Base-by-base conservation (phyloP, 2,888 invertebrate species). In the Philhelius pedissequus region DNA sequence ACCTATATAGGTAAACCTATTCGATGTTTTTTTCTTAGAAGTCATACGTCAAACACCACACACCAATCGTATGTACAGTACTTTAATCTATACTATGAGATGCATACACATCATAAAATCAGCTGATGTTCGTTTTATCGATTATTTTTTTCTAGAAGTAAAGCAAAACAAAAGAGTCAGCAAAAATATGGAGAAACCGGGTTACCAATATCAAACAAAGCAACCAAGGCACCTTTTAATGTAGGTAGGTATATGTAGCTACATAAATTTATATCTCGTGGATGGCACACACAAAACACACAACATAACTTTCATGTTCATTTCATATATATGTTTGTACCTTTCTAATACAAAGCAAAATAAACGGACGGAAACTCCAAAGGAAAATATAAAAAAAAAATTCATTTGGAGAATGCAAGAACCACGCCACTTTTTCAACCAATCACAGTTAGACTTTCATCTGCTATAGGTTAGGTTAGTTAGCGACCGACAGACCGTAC, bases 381-480 rank as follows among this genome's bases (percentile, higher is more conserved):
- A 62, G 58, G 38, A 52, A 74, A 78, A 30, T 32, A 60, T 60
- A 27, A 20, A 45, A 45, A 45, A 45, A 52, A 18, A 30, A 3
- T 7, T 66, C 54, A 58, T 58, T 52, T 78, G 56, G 62, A 79
- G 80, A 80, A 76, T 84, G 84, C 76, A 79, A 76, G 84, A 84
- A 84, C 84, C 84, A 84, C 84, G 84, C 84, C 84, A 84, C 80
- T 68, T 84, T 84, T 84, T 84, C 70, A 68, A 56, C 84, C 84
- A 84, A 84, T 84, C 71, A 80, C 60, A 76, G 54, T 8, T 43
- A 20, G 69, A 62, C 75, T 80, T 75, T 80, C 78, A 27, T 64
- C 38, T 48, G 20, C 76, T 9, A 15, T 30, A n/a, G n/a, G n/a
- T n/a, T n/a, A n/a, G n/a, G n/a, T n/a, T n/a, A n/a, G n/a, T n/a